Percentiles rank a stretch among this genome's conserved stretches.
Conservation (phyloP, 2,888 invertebrate genomes). For the Leptinotarsa tumamoca region DNA sequence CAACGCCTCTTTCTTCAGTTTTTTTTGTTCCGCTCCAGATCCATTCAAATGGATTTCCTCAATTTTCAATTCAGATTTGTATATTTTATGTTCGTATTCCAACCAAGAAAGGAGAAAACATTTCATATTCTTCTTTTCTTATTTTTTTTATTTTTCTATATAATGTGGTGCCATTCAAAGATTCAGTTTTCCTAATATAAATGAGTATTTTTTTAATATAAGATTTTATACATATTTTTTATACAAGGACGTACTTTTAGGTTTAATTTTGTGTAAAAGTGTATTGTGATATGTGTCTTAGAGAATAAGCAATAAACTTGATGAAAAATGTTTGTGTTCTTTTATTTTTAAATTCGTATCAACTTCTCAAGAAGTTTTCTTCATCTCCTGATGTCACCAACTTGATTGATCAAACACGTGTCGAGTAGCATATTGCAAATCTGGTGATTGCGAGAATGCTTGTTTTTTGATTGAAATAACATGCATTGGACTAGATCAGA, state of each 20-base stretch:
- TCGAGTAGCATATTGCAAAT: no score
- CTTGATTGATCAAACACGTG: no score
- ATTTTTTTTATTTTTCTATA: constrained; percentile 34
- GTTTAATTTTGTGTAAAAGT: constrained; percentile 40
- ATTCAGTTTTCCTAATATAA: constrained; percentile 25
- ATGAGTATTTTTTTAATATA: constrained; percentile 12
- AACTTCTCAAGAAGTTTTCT: no score
- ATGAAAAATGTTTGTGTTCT: constrained; percentile 22
- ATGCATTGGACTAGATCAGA: no score
- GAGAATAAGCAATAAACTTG: constrained; percentile 26
- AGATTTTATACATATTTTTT: constrained; percentile 42
- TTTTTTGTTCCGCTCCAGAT: no score
- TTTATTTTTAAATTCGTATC: constrained; percentile 1
- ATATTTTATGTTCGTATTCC: background rate
- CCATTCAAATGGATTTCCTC: constrained; percentile 28
- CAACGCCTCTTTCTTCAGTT: background rate
- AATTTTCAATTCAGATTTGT: constrained; percentile 27
- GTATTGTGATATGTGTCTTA: constrained; percentile 45
- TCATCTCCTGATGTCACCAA: no score
- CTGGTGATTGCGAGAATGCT: no score
- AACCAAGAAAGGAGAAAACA: background rate
- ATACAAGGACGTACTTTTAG: constrained; percentile 35
- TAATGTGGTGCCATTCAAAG: constrained; percentile 43
- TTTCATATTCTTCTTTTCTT: constrained; percentile 10
- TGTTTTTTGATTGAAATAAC: no score